Percentiles rank a stretch among this genome's conserved stretches.
Conservation (phyloP, 2,888 invertebrate genomes). For the Microctonus aethiopoides region DNA sequence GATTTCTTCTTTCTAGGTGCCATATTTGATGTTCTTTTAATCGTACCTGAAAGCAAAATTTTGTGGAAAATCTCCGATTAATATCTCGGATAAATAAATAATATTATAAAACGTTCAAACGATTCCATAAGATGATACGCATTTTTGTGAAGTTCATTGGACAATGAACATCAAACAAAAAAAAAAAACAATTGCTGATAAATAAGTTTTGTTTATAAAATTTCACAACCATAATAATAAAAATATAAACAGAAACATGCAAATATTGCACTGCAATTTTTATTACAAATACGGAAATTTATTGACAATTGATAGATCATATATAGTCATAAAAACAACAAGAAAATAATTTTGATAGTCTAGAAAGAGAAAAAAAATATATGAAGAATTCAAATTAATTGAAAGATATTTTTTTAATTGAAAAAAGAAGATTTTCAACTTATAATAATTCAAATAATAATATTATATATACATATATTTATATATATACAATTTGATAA, state of each 20-base stretch:
- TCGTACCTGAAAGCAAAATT: conserved; percentile 50
- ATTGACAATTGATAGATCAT: background rate
- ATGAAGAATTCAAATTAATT: background rate
- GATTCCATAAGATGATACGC: background rate
- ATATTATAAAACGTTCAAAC: background rate
- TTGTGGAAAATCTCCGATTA: conserved; percentile 14
- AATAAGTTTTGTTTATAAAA: background rate
- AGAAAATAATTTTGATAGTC: background rate
- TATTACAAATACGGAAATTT: background rate
- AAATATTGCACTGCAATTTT: background rate
- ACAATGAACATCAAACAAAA: background rate
- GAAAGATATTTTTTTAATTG: background rate
- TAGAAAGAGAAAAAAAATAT: background rate
- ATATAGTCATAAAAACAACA: background rate
- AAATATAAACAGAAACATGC: background rate
- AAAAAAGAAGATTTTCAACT: background rate
- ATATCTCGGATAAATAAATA: background rate
- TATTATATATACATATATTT: background rate
- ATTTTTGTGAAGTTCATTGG: background rate
- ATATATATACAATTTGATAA: too few species aligned
- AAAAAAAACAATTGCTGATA: background rate
- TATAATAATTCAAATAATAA: background rate
- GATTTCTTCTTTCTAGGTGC: conserved; percentile 53
- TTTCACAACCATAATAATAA: background rate
- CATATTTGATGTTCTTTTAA: conserved; percentile 48